Percentiles rank a stretch among this genome's conserved stretches.
Evolutionary conservation across 2,888 invertebrate genomes (phyloP).

Genomic region (Noctua fimbriata): DNA sequence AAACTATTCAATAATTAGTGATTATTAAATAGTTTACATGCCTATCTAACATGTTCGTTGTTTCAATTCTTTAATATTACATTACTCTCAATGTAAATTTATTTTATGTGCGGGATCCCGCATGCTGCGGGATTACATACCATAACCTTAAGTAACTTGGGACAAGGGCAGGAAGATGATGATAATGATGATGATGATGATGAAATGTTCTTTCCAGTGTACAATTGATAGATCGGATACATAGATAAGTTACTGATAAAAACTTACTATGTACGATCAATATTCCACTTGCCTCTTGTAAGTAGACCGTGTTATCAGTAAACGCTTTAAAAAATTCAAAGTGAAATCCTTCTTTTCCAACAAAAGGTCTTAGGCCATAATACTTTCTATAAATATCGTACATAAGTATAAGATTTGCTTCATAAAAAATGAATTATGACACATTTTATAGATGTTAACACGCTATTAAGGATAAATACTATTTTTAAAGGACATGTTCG

Average conservation of each 20-base stretch:
- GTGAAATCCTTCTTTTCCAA: not conserved
- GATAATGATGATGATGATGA: not conserved
- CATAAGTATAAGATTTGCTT: constrained; percentile 38
- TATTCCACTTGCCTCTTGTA: not conserved
- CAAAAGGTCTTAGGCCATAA: constrained; percentile 6
- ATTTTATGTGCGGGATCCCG: too few relatives aligned
- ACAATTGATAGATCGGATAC: not conserved
- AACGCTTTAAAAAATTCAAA: not conserved
- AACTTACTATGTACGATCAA: not conserved
- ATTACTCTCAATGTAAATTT: too few relatives aligned
- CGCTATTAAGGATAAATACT: constrained; percentile 61
- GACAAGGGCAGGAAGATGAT: not conserved
- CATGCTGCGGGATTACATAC: too few relatives aligned
- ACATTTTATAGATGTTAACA: constrained; percentile 63
- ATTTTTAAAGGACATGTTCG: constrained; percentile 61
- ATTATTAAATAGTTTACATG: too few relatives aligned
- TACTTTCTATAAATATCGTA: constrained; percentile 33
- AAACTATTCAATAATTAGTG: too few relatives aligned
- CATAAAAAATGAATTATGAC: constrained; percentile 62
- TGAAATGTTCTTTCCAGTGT: not conserved
- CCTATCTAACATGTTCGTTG: too few relatives aligned
- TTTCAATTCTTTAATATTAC: too few relatives aligned
- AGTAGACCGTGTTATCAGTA: not conserved
- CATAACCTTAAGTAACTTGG: too few relatives aligned
- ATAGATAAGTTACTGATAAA: not conserved